Evolutionary conservation across 1,140 invertebrate species (phyloP).

Genomic region (Atta colombica): DNA sequence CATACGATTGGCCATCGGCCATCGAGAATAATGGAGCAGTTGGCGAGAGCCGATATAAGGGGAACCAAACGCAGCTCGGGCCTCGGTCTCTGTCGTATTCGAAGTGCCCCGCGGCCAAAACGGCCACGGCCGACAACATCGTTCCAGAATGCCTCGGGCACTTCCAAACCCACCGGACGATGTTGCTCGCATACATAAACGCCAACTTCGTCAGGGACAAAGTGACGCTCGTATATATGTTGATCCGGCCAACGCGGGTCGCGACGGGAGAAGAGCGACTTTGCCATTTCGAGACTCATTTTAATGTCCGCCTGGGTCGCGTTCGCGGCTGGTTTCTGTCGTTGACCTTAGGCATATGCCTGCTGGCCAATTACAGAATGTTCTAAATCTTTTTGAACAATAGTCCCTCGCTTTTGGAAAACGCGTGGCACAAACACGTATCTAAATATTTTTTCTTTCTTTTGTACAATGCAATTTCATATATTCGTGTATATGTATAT

Average conservation of each 20-base stretch:
- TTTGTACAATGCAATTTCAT: background rate
- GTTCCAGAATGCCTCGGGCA: constrained; percentile 78
- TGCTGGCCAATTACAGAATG: constrained; percentile 38
- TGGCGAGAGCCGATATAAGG: constrained; percentile 81
- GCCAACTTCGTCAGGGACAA: constrained; percentile 80
- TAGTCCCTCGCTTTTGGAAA: constrained; percentile 26
- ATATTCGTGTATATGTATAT: background rate
- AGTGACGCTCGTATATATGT: constrained; percentile 76
- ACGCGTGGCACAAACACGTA: background rate
- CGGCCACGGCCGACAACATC: constrained; percentile 84
- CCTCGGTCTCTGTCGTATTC: constrained; percentile 74
- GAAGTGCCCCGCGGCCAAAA: constrained; percentile 75
- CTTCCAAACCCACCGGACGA: constrained; percentile 79
- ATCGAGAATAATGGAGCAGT: constrained; percentile 83
- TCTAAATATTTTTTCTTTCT: background rate
- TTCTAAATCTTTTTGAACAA: background rate
- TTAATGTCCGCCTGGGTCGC: constrained; percentile 56
- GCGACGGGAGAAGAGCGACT: constrained; percentile 33
- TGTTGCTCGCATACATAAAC: constrained; percentile 81
- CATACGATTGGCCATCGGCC: constrained; percentile 81
- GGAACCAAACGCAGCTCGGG: constrained; percentile 70
- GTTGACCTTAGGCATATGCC: constrained; percentile 42
- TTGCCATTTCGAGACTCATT: constrained; percentile 69
- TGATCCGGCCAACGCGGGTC: constrained; percentile 34
- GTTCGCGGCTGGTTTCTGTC: constrained; percentile 57